phyloP scores from a whole-genome alignment of 2,797 vertebrate species.

The Heliangelus exortis region DNA sequence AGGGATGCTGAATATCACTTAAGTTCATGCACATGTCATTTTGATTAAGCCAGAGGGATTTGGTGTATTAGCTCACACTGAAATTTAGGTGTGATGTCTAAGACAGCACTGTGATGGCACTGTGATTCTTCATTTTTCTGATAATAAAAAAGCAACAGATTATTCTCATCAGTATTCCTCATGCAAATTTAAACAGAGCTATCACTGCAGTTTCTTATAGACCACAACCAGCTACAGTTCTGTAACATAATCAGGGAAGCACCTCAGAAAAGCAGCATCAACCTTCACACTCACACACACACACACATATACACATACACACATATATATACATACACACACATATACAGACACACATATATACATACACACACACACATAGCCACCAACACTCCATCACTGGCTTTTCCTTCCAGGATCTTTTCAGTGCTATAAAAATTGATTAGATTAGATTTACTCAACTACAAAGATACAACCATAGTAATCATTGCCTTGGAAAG shows the following conservation, averaged over 20 bases:
- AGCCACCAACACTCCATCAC: neutral
- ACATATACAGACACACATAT: neutral
- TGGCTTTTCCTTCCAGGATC: neutral
- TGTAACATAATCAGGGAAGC: neutral
- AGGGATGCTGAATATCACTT: neutral
- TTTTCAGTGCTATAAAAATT: neutral
- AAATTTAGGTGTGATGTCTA: neutral
- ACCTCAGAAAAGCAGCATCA: neutral
- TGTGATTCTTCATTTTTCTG: neutral
- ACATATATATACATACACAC: neutral
- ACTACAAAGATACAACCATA: neutral
- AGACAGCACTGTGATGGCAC: neutral
- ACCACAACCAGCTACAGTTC: neutral
- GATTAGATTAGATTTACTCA: neutral
- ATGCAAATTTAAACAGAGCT: neutral
- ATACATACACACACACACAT: neutral
- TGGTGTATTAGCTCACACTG: neutral
- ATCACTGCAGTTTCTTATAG: neutral
- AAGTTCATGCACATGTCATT: neutral
- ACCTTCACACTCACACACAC: neutral
- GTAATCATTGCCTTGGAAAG: neutral
- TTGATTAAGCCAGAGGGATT: neutral
- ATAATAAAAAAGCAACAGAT: neutral
- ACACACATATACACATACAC: too few relatives aligned
- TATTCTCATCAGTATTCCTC: neutral